Percentiles rank a stretch among this genome's conserved stretches.
Evolutionary conservation across 2,797 vertebrate species (phyloP).

Genomic region (Coccyzus lansbergi): DNA sequence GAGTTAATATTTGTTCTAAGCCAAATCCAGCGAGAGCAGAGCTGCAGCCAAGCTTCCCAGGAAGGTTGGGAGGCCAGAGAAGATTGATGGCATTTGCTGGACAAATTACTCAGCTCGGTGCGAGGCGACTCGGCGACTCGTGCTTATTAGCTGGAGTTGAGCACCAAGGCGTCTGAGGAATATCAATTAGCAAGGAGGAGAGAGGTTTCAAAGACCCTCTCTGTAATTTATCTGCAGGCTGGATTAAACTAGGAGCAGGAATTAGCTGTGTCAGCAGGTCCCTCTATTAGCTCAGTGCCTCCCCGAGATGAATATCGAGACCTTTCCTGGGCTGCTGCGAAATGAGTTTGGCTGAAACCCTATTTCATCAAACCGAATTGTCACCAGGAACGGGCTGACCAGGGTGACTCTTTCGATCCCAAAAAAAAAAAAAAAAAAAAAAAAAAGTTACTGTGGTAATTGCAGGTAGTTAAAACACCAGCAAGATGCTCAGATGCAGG

Average conservation of each 20-base stretch:
- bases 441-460: background rate
- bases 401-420: background rate
- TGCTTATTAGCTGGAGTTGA: background rate
- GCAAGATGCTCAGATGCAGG: background rate
- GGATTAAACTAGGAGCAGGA: background rate
- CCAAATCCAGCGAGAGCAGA: background rate
- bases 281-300: background rate
- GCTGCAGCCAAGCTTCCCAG: background rate
- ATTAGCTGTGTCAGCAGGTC: background rate
- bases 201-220: background rate
- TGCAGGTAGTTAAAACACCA: background rate
- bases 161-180: background rate
- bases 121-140: background rate
- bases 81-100: background rate
- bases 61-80: rapidly evolving
- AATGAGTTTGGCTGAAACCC: background rate
- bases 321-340: background rate
- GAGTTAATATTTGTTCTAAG: background rate
- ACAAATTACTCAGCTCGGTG: background rate
- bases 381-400: rapidly evolving
- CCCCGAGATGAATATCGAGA: background rate
- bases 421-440: too few species aligned
- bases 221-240: background rate
- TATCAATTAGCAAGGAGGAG: background rate
- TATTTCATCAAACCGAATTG: background rate